Percentiles rank a stretch among this genome's conserved stretches.
These are phyloP conservation scores for Turnix velox DNA, from an alignment of 2,113 vertebrate species.

Conservation along the genomic window DNA sequence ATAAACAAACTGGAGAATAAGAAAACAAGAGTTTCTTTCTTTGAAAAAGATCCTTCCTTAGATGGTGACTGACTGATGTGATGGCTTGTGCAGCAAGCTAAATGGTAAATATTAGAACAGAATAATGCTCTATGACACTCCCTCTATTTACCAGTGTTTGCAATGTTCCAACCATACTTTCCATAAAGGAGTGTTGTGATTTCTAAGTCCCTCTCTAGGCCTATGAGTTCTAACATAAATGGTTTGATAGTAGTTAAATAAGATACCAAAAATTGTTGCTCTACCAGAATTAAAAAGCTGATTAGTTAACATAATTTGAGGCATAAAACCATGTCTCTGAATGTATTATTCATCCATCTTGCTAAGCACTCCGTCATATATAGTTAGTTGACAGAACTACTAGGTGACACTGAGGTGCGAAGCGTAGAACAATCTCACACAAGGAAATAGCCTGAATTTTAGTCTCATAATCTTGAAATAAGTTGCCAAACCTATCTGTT, in stretches of 20 bases:
- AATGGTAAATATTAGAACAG: neutral
- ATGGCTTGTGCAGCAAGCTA: neutral
- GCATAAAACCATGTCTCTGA: too few species aligned
- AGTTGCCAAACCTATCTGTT: neutral
- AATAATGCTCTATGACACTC: neutral
- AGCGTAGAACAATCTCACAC: neutral
- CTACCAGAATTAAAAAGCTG: neutral
- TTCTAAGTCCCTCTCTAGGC: neutral
- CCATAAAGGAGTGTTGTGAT: neutral
- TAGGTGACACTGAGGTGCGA: neutral
- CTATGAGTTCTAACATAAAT: neutral
- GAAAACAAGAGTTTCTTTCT: neutral
- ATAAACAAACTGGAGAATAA: neutral
- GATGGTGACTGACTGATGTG: neutral
- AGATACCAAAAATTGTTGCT: neutral
- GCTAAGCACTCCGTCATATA: neutral
- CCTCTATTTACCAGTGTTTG: neutral
- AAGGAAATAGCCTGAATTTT: neutral
- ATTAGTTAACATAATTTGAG: neutral
- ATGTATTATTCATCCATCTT: neutral
- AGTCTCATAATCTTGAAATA: neutral
- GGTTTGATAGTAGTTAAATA: neutral
- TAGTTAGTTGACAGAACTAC: neutral
- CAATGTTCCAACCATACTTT: neutral
- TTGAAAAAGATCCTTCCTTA: neutral